Base-by-base conservation (phyloP, 2,113 vertebrate genomes). In the Copsychus sechellarum region DNA sequence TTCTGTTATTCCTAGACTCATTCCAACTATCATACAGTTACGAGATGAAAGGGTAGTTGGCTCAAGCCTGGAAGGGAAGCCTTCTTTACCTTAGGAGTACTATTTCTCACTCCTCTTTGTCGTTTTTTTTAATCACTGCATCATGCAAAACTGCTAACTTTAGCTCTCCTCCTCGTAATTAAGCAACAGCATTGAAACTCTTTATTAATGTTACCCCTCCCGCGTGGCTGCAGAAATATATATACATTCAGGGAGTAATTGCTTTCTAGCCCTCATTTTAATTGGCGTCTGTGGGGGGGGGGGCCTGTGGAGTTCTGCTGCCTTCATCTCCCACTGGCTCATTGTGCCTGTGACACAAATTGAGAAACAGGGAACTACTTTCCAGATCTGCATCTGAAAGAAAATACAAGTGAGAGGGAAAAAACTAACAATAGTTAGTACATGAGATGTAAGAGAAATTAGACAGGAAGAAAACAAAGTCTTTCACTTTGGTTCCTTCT, bases 141-240 rank as follows among this genome's bases (percentile, higher is more conserved):
- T 58, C 45, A 69, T 72, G 34, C 16, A 26, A 89, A 96, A 66
- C 47, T 72, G 51, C 72, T 95, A 92, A 92, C 58, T 64, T 95
- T 94, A 91, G 38, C 65, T 95, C 73, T 81, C 25, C 73, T 81
- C 79, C 88, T 96, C 66, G 95, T 98, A 97, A 97, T 97, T 97
- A 97, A 96, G 92, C 89, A 94, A 91, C 66, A 89, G 91, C 87
- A 94, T 94, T 96, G 95, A 96, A 89, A 86, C 9, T 77, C 91
- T 47, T 94, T 85, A 95, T 92, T 96, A 95, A 96, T 92, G 82
- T 47, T 62, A 71, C 64, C 80, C 86, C 81, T 94, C 91, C 66
- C 50, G 1, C 69, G 88, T 66, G 92, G 81, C 74, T 91, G 91
- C 64, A 90, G 40, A 93, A 96, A 92, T 81, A 92, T 81, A 93